Evolutionary conservation across 2,113 vertebrate genomes (phyloP).

Genomic region (Chelonoidis abingdonii): DNA sequence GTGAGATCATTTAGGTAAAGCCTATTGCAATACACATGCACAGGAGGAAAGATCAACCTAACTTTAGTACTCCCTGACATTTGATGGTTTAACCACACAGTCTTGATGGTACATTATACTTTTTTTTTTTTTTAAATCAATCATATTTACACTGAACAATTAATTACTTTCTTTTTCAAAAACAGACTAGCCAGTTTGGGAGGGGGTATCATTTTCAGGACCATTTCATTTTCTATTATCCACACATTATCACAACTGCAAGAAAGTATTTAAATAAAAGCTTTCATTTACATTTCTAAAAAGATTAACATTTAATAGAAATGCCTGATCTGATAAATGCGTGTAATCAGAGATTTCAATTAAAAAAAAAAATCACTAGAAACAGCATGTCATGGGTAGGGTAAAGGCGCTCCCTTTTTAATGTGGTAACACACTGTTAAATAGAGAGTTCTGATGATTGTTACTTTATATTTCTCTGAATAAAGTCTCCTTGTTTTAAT

Average conservation of each 20-base stretch:
- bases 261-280: neutral
- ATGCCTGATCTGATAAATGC: neutral
- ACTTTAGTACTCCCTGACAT: neutral
- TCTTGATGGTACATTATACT: neutral
- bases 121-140: neutral
- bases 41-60: neutral
- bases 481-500: neutral
- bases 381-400: neutral
- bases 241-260: neutral
- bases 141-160: neutral
- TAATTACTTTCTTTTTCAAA: neutral
- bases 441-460: neutral
- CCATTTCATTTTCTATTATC: neutral
- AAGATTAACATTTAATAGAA: neutral
- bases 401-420: neutral
- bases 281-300: neutral
- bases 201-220: neutral
- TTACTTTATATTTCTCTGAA: neutral
- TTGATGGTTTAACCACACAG: neutral
- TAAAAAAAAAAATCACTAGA: neutral
- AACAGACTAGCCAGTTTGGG: neutral
- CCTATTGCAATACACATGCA: neutral
- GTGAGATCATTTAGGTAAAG: neutral
- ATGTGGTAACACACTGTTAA: neutral
- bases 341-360: neutral